Conservation (phyloP, 2,888 invertebrate species). For the Capitulum mitella region DNA sequence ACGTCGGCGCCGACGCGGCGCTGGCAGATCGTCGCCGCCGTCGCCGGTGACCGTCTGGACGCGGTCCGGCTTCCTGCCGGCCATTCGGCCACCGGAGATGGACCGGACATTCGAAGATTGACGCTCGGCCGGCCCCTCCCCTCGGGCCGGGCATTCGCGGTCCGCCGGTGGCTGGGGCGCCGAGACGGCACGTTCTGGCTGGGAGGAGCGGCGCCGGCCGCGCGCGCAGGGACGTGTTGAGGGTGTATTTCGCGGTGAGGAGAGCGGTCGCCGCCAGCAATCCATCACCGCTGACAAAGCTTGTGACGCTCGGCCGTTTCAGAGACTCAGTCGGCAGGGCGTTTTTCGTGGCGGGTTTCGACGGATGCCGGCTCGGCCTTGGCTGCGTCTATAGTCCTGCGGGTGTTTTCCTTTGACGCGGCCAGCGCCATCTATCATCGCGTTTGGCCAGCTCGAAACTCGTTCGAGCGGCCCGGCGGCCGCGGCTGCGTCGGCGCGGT, state of each 20-base stretch:
- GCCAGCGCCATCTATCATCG: not conserved
- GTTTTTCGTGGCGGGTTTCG: slow-evolving; percentile 7
- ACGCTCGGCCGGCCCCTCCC: not conserved
- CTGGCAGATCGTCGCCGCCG: not conserved
- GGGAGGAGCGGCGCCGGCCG: too few relatives aligned
- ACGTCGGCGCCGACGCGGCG: not conserved
- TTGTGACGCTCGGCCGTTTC: not conserved
- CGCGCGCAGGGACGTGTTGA: too few relatives aligned
- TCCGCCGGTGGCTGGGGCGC: too few relatives aligned
- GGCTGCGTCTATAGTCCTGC: not conserved
- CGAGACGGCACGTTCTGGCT: too few relatives aligned
- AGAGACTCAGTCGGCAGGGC: not conserved
- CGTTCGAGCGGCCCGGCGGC: not conserved
- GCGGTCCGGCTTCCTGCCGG: not conserved
- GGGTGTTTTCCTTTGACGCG: not conserved
- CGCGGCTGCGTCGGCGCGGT: not conserved
- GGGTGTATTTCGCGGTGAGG: not conserved
- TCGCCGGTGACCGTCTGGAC: not conserved
- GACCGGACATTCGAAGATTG: not conserved
- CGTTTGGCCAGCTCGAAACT: not conserved
- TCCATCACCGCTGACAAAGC: not conserved
- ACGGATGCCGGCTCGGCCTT: not conserved
- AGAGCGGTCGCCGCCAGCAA: not conserved
- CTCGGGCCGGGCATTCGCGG: too few relatives aligned
- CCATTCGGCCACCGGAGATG: not conserved